Evolutionary conservation across 2,113 vertebrate genomes (phyloP).

Genomic region (Channa argus): DNA sequence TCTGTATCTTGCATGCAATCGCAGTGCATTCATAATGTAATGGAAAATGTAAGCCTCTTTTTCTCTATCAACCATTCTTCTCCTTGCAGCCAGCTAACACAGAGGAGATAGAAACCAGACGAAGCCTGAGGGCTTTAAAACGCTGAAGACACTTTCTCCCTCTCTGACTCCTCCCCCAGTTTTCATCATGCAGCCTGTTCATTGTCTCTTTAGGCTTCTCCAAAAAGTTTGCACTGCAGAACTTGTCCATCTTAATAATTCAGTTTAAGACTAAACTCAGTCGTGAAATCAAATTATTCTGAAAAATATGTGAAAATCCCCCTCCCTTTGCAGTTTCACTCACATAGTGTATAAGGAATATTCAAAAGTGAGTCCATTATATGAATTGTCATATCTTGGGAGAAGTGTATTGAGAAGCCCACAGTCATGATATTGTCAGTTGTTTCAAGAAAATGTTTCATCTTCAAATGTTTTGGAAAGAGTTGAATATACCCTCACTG

Average conservation of each 20-base stretch:
- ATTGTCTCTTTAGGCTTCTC: slow-evolving; percentile 67
- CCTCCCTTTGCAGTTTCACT: not conserved
- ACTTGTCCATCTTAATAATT: slow-evolving; percentile 70
- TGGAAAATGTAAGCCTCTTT: slow-evolving; percentile 49
- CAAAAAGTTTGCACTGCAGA: slow-evolving; percentile 64
- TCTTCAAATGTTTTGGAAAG: slow-evolving; percentile 18
- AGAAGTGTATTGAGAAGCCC: slow-evolving; percentile 18
- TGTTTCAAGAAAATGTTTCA: slow-evolving; percentile 44
- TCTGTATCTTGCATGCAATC: slow-evolving; percentile 34
- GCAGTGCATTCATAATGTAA: slow-evolving; percentile 47
- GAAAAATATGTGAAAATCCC: slow-evolving; percentile 25
- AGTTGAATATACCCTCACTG: slow-evolving; percentile 18
- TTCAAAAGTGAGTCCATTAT: slow-evolving; percentile 16
- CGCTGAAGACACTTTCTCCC: slow-evolving; percentile 61
- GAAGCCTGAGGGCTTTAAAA: slow-evolving; percentile 69
- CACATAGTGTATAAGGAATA: slow-evolving; percentile 7
- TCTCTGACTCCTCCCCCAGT: slow-evolving; percentile 67
- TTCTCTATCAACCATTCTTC: slow-evolving; percentile 55
- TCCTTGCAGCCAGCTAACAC: slow-evolving; percentile 54
- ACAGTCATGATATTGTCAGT: slow-evolving; percentile 33
- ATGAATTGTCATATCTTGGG: slow-evolving; percentile 24
- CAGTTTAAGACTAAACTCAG: slow-evolving; percentile 55
- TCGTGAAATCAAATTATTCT: slow-evolving; percentile 48
- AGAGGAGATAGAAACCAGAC: slow-evolving; percentile 69
- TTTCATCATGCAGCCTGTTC: slow-evolving; percentile 65